Conservation (phyloP, 2,113 vertebrate genomes). For the Scopus umbretta region DNA sequence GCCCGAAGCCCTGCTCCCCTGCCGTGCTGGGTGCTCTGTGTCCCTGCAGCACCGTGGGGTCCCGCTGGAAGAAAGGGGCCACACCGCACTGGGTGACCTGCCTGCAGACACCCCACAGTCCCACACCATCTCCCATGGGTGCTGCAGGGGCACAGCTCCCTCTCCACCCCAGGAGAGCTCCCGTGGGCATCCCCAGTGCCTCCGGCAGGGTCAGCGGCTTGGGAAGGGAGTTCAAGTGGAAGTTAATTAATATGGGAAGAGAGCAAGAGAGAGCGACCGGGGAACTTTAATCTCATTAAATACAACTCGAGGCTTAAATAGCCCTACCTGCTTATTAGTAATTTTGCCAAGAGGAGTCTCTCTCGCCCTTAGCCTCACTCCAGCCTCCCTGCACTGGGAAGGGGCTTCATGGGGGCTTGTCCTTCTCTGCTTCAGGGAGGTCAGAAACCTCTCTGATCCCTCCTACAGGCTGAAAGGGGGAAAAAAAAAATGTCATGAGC, state of each 20-base stretch:
- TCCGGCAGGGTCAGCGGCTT: fast-evolving
- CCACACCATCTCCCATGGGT: background rate
- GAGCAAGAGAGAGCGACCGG: background rate
- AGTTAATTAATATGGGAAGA: background rate
- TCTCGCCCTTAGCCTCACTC: background rate
- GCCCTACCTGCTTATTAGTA: background rate
- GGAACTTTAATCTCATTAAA: slow-evolving; percentile 52
- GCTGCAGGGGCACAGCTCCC: background rate
- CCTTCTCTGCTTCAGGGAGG: background rate
- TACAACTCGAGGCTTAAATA: background rate
- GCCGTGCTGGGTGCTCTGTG: background rate
- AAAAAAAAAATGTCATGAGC: background rate
- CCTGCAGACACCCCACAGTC: background rate
- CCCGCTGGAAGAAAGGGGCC: background rate
- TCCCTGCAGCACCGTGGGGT: fast-evolving
- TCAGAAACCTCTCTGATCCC: background rate
- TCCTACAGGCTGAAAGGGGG: fast-evolving
- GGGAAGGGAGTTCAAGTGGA: background rate
- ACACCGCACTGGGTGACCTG: fast-evolving
- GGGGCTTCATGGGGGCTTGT: background rate
- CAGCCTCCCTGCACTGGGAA: background rate
- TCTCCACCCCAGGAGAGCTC: background rate
- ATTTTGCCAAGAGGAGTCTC: background rate
- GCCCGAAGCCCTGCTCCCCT: background rate
- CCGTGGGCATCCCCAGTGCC: fast-evolving